Base-by-base conservation (phyloP, 2,113 vertebrate genomes). In the Pluvianellus socialis region DNA sequence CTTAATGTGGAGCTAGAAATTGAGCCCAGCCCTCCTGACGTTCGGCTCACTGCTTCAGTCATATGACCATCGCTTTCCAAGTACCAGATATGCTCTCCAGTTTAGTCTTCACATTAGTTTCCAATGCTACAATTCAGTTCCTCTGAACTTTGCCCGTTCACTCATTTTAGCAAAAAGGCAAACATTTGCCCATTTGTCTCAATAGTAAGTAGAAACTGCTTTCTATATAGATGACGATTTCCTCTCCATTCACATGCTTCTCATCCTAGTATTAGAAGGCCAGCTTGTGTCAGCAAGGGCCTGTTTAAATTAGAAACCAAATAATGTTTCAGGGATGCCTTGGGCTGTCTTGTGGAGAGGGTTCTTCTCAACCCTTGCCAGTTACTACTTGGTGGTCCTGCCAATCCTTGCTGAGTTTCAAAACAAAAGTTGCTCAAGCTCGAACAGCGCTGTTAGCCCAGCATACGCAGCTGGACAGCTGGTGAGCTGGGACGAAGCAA, bases 301-400 rank as follows among this genome's bases (percentile, higher is more conserved):
- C 94, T 75, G 63, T 97, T 97, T 93, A 97, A 97, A 97, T 97
- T 97, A 97, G 95, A 96, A 97, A 97, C 74, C 84, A 96, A 97
- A 92, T 92, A 76, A 77, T 94, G 74, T 94, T 95, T 95, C 84
- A 94, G 95, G 91, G 97, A 91, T 86, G 96, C 94, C 95, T 95
- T 88, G 79, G 94, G 96, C 97, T 95, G 87, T 97, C 91, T 96
- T 96, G 95, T 95, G 89, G 95, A 96, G 74, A 97, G 84, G 87
- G 84, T 63, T 97, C 94, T 96, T 96, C 93, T 95, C 95, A 96
- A 92, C 67, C 55, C 74, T 73, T 96, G 97, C 97, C 96, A 97
- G 96, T 95, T 97, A 91, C 87, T 92, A 77, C 96, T 97, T 96
- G 96, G 97, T 97, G 97, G 97, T 97, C 96, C 89, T 94, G 97